phyloP scores from a whole-genome alignment of 2,888 invertebrate species.

The Pimpla rufipes region DNA sequence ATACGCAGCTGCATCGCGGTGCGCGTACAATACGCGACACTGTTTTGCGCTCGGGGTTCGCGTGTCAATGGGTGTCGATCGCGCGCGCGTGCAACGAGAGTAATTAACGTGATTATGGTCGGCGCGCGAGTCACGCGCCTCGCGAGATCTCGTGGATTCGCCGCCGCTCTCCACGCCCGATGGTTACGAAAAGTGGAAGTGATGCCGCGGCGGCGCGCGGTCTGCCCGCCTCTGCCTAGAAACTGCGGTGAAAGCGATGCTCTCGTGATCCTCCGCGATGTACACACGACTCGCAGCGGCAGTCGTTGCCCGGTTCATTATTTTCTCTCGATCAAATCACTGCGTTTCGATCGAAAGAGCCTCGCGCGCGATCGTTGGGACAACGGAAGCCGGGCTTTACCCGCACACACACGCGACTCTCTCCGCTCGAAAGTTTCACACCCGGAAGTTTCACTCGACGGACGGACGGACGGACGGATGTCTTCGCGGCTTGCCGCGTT shows the following conservation, averaged over 20 bases:
- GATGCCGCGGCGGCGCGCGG: conserved; percentile 47
- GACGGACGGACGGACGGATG: too few relatives aligned
- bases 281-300: not conserved
- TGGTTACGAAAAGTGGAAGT: conserved; percentile 70
- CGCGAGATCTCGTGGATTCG: conserved; percentile 34
- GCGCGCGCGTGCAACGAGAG: conserved; percentile 14
- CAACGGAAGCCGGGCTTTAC: too few relatives aligned
- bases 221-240: too few relatives aligned
- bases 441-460: conserved; percentile 62
- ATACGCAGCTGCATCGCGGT: not conserved
- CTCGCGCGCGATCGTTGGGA: too few relatives aligned
- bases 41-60: conserved; percentile 1
- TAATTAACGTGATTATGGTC: conserved; percentile 53
- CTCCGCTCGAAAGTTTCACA: conserved; percentile 49
- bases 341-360: too few relatives aligned
- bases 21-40: too few relatives aligned
- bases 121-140: conserved; percentile 33
- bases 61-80: conserved; percentile 40
- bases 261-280: conserved; percentile 75
- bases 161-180: conserved; percentile 66
- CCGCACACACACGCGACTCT: not conserved
- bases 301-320: too few relatives aligned
- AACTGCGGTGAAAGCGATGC: conserved; percentile 81
- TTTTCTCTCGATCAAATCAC: too few relatives aligned
- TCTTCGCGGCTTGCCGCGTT: too few relatives aligned